These are phyloP conservation scores for Ditylenchus weischeri DNA, from an alignment of 2,888 invertebrate species.

Conservation along the genomic window DNA sequence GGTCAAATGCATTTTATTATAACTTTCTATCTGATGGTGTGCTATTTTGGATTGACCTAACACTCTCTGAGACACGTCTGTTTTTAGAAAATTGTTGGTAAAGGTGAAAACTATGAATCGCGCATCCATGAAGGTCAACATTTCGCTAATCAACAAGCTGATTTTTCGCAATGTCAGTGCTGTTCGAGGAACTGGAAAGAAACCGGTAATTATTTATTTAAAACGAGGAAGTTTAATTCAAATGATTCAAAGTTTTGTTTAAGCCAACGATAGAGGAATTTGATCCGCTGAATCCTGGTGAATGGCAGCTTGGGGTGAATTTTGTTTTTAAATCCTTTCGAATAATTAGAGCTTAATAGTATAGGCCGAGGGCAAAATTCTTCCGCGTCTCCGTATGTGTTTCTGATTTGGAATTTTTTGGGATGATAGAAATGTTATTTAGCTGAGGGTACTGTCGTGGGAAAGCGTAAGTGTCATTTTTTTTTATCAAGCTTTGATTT, in stretches of 20 bases:
- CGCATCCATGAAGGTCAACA: neutral
- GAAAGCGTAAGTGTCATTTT: no score
- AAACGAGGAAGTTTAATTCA: no score
- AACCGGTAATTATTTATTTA: neutral
- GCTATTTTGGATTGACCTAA: no score
- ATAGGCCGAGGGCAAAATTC: slow-evolving; percentile 44
- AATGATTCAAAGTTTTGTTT: slow-evolving; percentile 39
- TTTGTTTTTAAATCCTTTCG: neutral
- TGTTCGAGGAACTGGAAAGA: slow-evolving; percentile 5
- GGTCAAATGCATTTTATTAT: no score
- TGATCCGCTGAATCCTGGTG: slow-evolving; percentile 55
- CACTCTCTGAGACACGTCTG: no score
- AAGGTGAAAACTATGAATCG: neutral
- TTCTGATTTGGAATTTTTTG: neutral
- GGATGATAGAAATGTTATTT: no score
- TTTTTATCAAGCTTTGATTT: no score
- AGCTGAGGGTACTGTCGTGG: no score
- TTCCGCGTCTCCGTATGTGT: slow-evolving; percentile 47
- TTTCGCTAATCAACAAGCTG: neutral
- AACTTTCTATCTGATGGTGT: no score
- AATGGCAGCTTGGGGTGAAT: slow-evolving; percentile 39
- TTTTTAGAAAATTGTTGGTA: no score
- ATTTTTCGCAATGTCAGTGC: slow-evolving; percentile 1
- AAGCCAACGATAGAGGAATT: slow-evolving; percentile 51
- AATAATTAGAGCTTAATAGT: neutral